Base-by-base conservation (phyloP, 2,797 vertebrate genomes). In the Pygocentrus nattereri region DNA sequence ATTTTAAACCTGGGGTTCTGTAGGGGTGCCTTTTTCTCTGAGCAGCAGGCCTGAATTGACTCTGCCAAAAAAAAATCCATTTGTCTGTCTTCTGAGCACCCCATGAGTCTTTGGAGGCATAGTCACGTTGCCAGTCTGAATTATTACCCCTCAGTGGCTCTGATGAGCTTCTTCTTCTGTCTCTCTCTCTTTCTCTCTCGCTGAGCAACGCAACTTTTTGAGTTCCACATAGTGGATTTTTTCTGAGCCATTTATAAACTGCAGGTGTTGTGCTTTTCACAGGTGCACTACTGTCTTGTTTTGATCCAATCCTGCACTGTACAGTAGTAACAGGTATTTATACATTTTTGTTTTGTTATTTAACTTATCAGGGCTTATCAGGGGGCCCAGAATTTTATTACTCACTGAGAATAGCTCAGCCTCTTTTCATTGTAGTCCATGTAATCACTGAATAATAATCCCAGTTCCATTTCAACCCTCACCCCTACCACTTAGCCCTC, bases 141-240 rank as follows among this genome's bases (percentile, higher is more conserved):
- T 84, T 76, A 80, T 80, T 58, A 75, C 74, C 78, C 70, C 73
- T 77, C 76, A 64, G 38, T 47, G 71, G 47, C 25, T 70, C 50
- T 82, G 79, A 74, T 81, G 50, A 75, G 76, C 41, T 6, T 56
- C 31, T n/a, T 44, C 47, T n/a, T 30, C 50, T 74, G 41, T 31
- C 19, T 54, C 47, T 27, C 11, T 12, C 4, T 38, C 41, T 59
- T 23, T 15, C 21, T 0, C 16, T 47, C 18, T 23, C 44, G 25
- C n/a, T 58, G 21, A 19, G 2, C 8, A 0, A 31, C 62, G 59
- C 59, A 62, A 62, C 59, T 62, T 59, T 61, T 15, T 61, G n/a
- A 27, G 4, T 18, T 38, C 5, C 34, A 7, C 31, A 1, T 8
- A 2, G 31, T 65, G 62, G 30, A 65, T 65, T 65, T 38, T 38